Evolutionary conservation across 2,888 invertebrate genomes (phyloP).

Genomic region (Drosophila atroscutellata): DNA sequence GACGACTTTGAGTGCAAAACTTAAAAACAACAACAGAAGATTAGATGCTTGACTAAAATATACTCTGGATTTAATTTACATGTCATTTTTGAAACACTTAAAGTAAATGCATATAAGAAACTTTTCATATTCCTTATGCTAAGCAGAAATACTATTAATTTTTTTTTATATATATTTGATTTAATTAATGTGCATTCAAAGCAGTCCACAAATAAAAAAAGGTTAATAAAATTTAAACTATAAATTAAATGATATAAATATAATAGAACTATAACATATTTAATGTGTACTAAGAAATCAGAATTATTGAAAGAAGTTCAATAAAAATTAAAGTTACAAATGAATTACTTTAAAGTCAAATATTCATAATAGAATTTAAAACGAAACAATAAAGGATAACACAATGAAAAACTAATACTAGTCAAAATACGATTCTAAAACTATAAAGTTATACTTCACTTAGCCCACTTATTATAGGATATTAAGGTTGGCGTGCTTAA

Average conservation of each 20-base stretch:
- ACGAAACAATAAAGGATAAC: neutral
- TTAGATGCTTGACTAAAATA: neutral
- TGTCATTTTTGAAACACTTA: neutral
- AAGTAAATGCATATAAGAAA: neutral
- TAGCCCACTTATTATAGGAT: conserved; percentile 3
- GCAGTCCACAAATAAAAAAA: neutral
- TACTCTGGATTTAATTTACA: conserved; percentile 4
- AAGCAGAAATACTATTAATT: neutral
- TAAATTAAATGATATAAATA: neutral
- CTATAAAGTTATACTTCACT: neutral
- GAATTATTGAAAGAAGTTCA: neutral
- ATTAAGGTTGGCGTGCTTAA: conserved; percentile 36
- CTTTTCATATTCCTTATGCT: neutral
- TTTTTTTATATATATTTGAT: neutral
- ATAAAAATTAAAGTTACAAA: neutral
- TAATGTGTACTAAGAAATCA: no score
- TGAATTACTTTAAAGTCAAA: neutral
- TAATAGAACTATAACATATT: neutral
- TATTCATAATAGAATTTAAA: neutral
- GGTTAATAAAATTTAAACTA: neutral
- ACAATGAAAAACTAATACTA: neutral
- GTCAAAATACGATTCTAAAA: neutral
- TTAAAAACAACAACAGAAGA: neutral
- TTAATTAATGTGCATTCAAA: neutral
- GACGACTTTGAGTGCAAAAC: conserved; percentile 28